Percentiles rank a stretch among this genome's conserved stretches.
Evolutionary conservation across 2,113 vertebrate genomes (phyloP).

Genomic region (Rhinoptilus africanus): DNA sequence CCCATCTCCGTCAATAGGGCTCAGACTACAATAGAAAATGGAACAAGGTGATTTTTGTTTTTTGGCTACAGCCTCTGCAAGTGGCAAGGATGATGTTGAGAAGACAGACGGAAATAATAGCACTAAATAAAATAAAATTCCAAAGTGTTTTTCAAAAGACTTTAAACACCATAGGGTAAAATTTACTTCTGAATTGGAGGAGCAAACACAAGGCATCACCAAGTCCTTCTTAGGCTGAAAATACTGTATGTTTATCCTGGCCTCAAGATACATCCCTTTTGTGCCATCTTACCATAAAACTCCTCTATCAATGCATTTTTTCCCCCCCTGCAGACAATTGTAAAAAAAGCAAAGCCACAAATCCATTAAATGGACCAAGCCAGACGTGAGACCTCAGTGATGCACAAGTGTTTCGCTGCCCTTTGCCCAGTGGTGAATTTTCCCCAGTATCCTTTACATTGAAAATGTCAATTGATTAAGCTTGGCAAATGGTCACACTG

Average conservation of each 20-base stretch:
- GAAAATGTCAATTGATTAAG: background rate
- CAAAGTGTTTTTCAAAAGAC: constrained; percentile 45
- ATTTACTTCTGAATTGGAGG: constrained; percentile 6
- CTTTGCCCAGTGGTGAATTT: background rate
- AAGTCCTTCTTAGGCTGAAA: background rate
- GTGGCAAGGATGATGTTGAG: constrained; percentile 21
- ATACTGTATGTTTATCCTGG: background rate
- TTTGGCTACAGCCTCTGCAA: constrained; percentile 77
- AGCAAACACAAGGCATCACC: background rate
- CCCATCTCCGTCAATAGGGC: constrained; percentile 63
- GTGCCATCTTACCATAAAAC: background rate
- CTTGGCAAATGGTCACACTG: constrained; percentile 65
- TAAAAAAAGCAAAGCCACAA: background rate
- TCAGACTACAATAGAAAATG: constrained; percentile 65
- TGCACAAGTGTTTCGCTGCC: background rate
- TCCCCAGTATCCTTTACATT: background rate
- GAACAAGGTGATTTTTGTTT: constrained; percentile 31
- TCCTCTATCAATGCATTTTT: fast-evolving
- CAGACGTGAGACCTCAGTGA: background rate
- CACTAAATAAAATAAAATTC: background rate
- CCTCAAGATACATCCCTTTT: background rate
- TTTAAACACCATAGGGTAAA: constrained; percentile 8
- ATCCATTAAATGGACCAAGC: background rate
- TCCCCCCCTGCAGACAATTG: fast-evolving
- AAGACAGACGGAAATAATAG: constrained; percentile 43